Conservation (phyloP, 2,888 invertebrate genomes). For the Polietes domitor region DNA sequence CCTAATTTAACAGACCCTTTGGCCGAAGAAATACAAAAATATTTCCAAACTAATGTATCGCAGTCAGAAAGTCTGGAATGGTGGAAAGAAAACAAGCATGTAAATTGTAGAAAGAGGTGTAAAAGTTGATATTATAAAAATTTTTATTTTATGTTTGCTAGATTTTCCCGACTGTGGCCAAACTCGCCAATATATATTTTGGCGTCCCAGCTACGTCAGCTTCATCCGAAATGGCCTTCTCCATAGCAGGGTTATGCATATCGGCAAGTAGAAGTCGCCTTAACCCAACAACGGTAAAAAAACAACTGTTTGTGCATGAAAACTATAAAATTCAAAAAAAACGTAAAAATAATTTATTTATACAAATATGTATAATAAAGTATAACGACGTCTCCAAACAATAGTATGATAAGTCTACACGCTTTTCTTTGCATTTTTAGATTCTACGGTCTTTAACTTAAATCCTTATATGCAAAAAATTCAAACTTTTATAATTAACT, state of each 20-base stretch:
- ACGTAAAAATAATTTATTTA: too few relatives aligned
- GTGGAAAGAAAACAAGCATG: neutral
- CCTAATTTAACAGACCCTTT: neutral
- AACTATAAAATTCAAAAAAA: too few relatives aligned
- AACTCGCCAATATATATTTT: neutral
- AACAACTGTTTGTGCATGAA: too few relatives aligned
- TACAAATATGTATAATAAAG: too few relatives aligned
- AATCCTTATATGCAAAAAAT: too few relatives aligned
- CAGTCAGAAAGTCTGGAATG: neutral
- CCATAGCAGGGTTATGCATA: neutral
- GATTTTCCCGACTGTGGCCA: neutral
- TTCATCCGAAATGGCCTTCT: neutral
- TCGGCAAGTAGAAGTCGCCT: neutral
- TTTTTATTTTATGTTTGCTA: neutral
- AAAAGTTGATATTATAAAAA: neutral
- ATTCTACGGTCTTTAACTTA: too few relatives aligned
- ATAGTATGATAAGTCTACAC: too few relatives aligned
- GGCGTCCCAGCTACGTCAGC: neutral
- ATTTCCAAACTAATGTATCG: neutral
- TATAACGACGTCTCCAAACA: too few relatives aligned
- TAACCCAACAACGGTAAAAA: neutral
- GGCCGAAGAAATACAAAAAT: neutral
- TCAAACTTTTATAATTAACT: too few relatives aligned
- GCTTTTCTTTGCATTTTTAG: too few relatives aligned
- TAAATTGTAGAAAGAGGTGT: neutral